phyloP scores from a whole-genome alignment of 2,113 vertebrate species.

The Chlorocebus sabaeus region DNA sequence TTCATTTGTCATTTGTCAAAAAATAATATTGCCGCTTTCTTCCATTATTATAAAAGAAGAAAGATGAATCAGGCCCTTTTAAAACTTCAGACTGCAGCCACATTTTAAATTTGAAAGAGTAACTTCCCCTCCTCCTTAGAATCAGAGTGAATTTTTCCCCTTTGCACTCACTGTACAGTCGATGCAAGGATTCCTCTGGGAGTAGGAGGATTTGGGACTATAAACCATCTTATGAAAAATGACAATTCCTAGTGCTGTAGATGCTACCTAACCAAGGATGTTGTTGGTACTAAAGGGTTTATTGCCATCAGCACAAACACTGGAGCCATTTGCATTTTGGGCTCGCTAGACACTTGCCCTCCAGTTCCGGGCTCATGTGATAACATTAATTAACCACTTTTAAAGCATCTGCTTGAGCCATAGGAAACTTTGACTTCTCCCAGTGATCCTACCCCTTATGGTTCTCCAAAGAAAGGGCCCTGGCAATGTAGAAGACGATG shows the following conservation, averaged over 20 bases:
- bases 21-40: conserved; percentile 48
- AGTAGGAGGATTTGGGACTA: not conserved
- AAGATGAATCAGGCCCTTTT: conserved; percentile 68
- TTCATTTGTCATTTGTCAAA: conserved; percentile 71
- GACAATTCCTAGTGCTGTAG: not conserved
- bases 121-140: not conserved
- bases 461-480: not conserved
- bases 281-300: rapidly evolving
- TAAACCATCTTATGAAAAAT: rapidly evolving
- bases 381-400: not conserved
- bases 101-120: conserved; percentile 40
- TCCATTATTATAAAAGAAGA: conserved; percentile 48
- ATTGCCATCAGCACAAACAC: rapidly evolving
- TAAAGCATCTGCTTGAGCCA: not conserved
- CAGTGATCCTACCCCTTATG: rapidly evolving
- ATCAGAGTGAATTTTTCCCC: conserved; percentile 5
- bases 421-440: not conserved
- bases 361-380: not conserved
- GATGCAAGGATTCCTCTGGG: conserved; percentile 48
- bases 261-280: rapidly evolving
- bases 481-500: no score
- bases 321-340: rapidly evolving
- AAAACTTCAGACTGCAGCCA: conserved; percentile 36
- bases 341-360: rapidly evolving
- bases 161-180: rapidly evolving